These are phyloP conservation scores for Tetrao urogallus DNA, from an alignment of 2,113 vertebrate species.

Conservation along the genomic window DNA sequence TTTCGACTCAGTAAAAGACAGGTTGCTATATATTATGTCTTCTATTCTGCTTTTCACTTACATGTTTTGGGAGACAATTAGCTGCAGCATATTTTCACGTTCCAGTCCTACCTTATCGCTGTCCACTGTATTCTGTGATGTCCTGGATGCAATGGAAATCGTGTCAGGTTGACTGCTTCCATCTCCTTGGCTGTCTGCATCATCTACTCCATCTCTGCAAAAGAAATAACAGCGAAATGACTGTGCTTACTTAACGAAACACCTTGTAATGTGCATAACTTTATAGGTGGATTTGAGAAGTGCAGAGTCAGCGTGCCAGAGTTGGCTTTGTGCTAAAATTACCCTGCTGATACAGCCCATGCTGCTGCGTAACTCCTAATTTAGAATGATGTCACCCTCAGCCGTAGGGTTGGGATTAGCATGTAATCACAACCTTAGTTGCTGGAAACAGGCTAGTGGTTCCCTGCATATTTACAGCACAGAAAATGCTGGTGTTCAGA, in stretches of 20 bases:
- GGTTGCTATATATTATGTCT: neutral
- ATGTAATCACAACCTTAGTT: conserved; percentile 15
- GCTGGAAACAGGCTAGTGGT: neutral
- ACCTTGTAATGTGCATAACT: conserved; percentile 5
- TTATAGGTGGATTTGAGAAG: conserved; percentile 30
- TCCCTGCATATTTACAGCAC: neutral
- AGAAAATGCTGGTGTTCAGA: neutral
- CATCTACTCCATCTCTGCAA: conserved; percentile 91
- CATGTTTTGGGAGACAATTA: neutral
- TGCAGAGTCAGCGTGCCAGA: neutral
- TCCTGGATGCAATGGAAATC: conserved; percentile 96
- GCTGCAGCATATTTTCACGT: neutral
- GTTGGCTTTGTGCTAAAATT: conserved; percentile 21
- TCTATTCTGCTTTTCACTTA: neutral
- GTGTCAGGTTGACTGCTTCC: conserved; percentile 98
- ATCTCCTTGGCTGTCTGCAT: conserved; percentile 95
- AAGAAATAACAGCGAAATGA: conserved; percentile 22
- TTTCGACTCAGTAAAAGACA: neutral
- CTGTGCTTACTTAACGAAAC: neutral
- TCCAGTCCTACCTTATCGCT: conserved; percentile 93
- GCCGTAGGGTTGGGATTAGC: conserved; percentile 28
- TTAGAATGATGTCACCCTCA: conserved; percentile 27
- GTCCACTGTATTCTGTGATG: conserved; percentile 97
- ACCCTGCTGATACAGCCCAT: neutral
- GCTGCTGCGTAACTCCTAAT: neutral